A percentile compares a stretch with the other conserved stretches of the same genome.
These are phyloP conservation scores for Keiferia lycopersicella DNA, from an alignment of 2,888 invertebrate species.

Conservation along the genomic window DNA sequence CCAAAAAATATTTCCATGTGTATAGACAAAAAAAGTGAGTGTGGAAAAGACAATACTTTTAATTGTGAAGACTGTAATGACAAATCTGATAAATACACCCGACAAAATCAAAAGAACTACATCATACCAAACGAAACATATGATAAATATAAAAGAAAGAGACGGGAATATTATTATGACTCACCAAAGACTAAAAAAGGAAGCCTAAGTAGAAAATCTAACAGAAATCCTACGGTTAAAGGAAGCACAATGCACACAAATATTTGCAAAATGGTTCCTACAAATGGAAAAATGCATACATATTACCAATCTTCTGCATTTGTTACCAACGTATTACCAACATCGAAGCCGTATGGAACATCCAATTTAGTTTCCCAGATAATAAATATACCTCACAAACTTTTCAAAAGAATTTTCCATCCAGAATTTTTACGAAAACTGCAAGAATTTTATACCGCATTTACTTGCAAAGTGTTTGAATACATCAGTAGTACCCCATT, in stretches of 20 bases:
- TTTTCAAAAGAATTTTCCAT: slow-evolving; percentile 39
- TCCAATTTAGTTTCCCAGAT: slow-evolving; percentile 53
- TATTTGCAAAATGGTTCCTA: neutral
- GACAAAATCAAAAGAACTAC: neutral
- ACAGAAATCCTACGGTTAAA: neutral
- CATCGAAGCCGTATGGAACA: slow-evolving; percentile 2
- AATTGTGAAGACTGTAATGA: neutral
- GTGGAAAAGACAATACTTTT: neutral
- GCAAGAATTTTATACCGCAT: slow-evolving; percentile 61
- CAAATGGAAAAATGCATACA: neutral
- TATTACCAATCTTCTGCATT: slow-evolving; percentile 2
- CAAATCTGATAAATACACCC: neutral
- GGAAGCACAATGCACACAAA: neutral
- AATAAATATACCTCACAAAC: slow-evolving; percentile 50
- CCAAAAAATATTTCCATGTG: neutral
- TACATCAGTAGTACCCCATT: slow-evolving; percentile 42
- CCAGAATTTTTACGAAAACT: slow-evolving; percentile 44
- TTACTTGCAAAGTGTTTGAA: slow-evolving; percentile 68
- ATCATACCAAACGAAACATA: neutral
- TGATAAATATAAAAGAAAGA: neutral
- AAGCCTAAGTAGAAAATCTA: neutral
- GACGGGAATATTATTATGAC: neutral
- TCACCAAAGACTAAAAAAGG: neutral
- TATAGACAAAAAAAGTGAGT: too few relatives aligned
- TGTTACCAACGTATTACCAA: neutral